Conservation (phyloP, 2,113 vertebrate genomes). For the Siniperca chuatsi region DNA sequence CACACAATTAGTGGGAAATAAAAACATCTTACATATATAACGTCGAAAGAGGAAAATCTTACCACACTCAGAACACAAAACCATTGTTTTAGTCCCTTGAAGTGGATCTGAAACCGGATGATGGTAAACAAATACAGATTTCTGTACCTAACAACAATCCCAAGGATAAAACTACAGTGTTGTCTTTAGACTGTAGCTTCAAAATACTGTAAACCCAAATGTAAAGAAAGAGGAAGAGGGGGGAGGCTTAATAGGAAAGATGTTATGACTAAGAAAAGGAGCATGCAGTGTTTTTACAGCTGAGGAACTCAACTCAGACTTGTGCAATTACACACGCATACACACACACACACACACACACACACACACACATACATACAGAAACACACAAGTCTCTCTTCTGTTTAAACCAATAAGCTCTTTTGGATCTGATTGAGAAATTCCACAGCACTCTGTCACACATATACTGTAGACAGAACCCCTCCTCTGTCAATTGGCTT, state of each 20-base stretch:
- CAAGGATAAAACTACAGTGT: not conserved
- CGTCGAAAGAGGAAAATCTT: not conserved
- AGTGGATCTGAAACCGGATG: not conserved
- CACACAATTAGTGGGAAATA: not conserved
- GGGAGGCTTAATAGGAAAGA: slow-evolving; percentile 9
- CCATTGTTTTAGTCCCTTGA: not conserved
- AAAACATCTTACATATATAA: not conserved
- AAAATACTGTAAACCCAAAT: not conserved
- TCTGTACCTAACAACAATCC: not conserved
- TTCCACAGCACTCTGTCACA: slow-evolving; percentile 63
- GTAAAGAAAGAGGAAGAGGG: slow-evolving; percentile 26
- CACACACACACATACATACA: slow-evolving; percentile 7
- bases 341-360: not conserved
- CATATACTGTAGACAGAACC: slow-evolving; percentile 49
- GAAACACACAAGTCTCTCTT: slow-evolving; percentile 32
- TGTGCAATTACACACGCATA: not conserved
- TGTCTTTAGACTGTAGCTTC: not conserved
- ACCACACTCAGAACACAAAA: not conserved
- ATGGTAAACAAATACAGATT: not conserved
- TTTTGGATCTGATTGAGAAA: slow-evolving; percentile 68
- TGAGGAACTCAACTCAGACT: slow-evolving; percentile 41
- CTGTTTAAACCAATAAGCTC: slow-evolving; percentile 62
- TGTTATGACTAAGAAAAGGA: slow-evolving; percentile 31
- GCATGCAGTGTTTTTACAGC: slow-evolving; percentile 67
- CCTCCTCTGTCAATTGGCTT: slow-evolving; percentile 63